Evolutionary conservation across 2,888 invertebrate genomes (phyloP), one percentile per base, ranked within the genome.

Genomic region (Amphipoea oculea): DNA sequence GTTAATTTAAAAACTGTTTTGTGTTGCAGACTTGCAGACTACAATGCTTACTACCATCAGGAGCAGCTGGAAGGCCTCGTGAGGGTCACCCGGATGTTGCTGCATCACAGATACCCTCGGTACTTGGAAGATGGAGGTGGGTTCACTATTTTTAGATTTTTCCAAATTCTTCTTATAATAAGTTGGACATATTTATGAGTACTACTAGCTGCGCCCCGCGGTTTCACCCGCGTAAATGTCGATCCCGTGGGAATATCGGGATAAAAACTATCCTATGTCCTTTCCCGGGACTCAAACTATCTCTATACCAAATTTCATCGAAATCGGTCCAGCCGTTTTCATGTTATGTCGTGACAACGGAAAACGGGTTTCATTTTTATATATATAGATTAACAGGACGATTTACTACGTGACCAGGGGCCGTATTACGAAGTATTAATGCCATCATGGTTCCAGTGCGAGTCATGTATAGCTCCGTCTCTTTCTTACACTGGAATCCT

Each of bases 21-120:
- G 57, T 73, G 54, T 94, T 96, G 83, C 94, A 98, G 99, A 90
- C 98, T 99, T 93, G 97, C 98, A 82, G 98, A 99, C 91, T 98
- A 98, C 82, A 98, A 98, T 60, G 98, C 99, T 3, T 99, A 98
- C 92, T 99, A 99, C 93, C 99, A 99, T 92, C 98, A 99, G 86
- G 99, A 99, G 89, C 98, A 98, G 85, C 96, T 98, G 60, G 99
- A 99, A 91, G 99, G 99, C 5, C 96, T 99, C 48, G 98, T 99
- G 23, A 97, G 98, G 70, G 98, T 99, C n/a, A 98, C 98, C 7
- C 96, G 98, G 82, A 97, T 99, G 97, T 97, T 98, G 86, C 94
- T 99, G 40, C 98, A 98, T 94, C 98, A 98, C 92, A 98, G 98
- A 93, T 99, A 98, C 93, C 98, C 98, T 0, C 97, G 98, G 79